Conservation (phyloP, 2,797 vertebrate genomes). For the Liasis olivaceus region DNA sequence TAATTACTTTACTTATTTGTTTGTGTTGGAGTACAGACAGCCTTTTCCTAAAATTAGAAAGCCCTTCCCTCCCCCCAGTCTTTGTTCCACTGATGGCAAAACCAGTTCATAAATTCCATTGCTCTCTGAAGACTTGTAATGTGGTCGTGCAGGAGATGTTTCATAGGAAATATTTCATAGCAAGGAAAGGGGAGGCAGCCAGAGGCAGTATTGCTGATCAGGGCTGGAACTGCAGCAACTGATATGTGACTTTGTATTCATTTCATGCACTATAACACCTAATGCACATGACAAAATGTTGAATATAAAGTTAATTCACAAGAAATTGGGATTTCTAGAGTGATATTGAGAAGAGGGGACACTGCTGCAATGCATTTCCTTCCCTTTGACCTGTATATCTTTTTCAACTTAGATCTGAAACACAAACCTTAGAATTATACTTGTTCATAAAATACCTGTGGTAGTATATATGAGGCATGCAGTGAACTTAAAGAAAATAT, state of each 20-base stretch:
- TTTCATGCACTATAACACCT: slow-evolving; percentile 74
- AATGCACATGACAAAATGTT: slow-evolving; percentile 71
- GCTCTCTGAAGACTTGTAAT: slow-evolving; percentile 63
- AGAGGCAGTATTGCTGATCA: slow-evolving; percentile 62
- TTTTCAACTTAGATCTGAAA: slow-evolving; percentile 13
- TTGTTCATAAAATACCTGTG: not conserved
- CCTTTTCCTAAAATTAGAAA: not conserved
- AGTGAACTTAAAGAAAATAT: not conserved
- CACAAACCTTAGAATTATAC: not conserved
- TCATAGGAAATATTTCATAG: slow-evolving; percentile 62
- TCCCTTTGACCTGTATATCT: slow-evolving; percentile 32
- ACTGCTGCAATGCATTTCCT: slow-evolving; percentile 6
- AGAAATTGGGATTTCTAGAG: slow-evolving; percentile 38
- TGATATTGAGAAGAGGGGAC: not conserved
- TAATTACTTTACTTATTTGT: not conserved
- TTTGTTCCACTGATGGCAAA: slow-evolving; percentile 47
- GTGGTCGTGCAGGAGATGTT: slow-evolving; percentile 70
- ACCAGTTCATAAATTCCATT: slow-evolving; percentile 68
- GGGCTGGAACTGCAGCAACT: slow-evolving; percentile 59
- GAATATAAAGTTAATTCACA: slow-evolving; percentile 68
- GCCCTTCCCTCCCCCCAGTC: slow-evolving; percentile 39
- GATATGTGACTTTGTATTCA: slow-evolving; percentile 72
- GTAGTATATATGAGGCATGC: not conserved
- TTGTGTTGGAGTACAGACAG: slow-evolving; percentile 1
- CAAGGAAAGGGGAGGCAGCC: slow-evolving; percentile 45